Evolutionary conservation across 2,888 invertebrate genomes (phyloP), one percentile per base, ranked within the genome.

Genomic region (Nomada goodeniana): DNA sequence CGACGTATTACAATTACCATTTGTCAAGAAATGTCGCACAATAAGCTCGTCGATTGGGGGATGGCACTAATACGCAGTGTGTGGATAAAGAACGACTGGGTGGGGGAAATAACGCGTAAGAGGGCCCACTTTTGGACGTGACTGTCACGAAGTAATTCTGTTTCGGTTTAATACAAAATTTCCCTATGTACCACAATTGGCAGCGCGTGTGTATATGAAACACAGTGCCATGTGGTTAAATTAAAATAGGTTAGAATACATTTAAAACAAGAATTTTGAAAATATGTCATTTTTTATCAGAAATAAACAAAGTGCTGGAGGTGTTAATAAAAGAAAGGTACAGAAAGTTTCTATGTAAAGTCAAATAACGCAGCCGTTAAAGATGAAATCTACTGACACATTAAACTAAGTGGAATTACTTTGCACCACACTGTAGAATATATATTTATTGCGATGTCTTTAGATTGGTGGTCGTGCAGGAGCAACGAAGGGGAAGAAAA

Each of bases 281-380:
- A 23, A 69, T 15, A 92, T 93, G 92, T 92, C 92, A 29, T 93
- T 92, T 84, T 93, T 93, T 42, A 92, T 92, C 76, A 80, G 92
- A 70, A 92, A 89, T 75, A 88, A 86, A 73, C 90, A 90, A 23
- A 87, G 86, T 23, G 67, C 67, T 10, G 87, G 82, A 42, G 77
- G 79, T 36, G 72, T 69, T 2, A 92, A 92, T 2, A 92, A 92
- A 77, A 87, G 92, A 87, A 93, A 92, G 89, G 92, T 92, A 90
- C 73, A 47, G 4, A 1, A n/a, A 20, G 13, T 53, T 15, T 26
- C 11, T 57, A 15, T 36, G 13, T 68, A 36, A 18, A 2, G 50
- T 69, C 0, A 26, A 18, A 50, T 47, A 36, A 42, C 23, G 23
- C 4, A 11, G 47, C 47, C 13, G 20, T 52, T 29, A 0, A 29